A percentile compares a stretch with the other conserved stretches of the same genome.
phyloP scores from a whole-genome alignment of 2,797 vertebrate species.

The Anniella stebbinsi region DNA sequence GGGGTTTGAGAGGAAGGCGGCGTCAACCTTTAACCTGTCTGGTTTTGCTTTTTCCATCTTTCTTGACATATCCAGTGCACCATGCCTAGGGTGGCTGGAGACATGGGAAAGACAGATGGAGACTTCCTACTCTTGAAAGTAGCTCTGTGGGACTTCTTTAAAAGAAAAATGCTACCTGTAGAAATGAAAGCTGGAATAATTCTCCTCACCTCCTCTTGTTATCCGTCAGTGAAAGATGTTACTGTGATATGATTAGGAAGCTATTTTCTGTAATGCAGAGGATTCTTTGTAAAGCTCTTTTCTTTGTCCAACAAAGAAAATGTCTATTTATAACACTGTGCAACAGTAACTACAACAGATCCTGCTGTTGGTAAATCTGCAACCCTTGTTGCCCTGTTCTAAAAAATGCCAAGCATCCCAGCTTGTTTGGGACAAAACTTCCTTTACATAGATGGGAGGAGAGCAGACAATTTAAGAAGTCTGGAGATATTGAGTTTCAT shows the following conservation, averaged over 20 bases:
- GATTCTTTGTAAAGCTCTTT: constrained; percentile 47
- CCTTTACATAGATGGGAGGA: constrained; percentile 49
- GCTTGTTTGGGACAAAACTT: constrained; percentile 70
- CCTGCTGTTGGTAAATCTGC: constrained; percentile 50
- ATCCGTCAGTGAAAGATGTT: constrained; percentile 39
- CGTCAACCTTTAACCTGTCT: background rate
- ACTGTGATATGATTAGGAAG: constrained; percentile 48
- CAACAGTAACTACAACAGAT: constrained; percentile 45
- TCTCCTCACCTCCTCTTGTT: constrained; percentile 7
- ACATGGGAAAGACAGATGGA: background rate
- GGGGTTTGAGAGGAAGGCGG: too few species aligned
- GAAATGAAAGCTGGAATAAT: background rate
- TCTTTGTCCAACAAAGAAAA: constrained; percentile 65
- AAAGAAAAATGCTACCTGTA: background rate
- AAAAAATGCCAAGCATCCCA: constrained; percentile 57
- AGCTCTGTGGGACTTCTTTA: background rate
- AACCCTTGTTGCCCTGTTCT: constrained; percentile 55
- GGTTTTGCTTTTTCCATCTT: background rate
- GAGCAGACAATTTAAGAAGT: constrained; percentile 57
- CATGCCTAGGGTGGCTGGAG: background rate
- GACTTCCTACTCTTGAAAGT: background rate
- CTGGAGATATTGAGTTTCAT: constrained; percentile 71
- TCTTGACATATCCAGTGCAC: background rate
- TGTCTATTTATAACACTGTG: constrained; percentile 50
- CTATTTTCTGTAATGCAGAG: constrained; percentile 46